These are phyloP conservation scores for Maniola hyperantus DNA, from an alignment of 2,888 invertebrate species.

Conservation along the genomic window DNA sequence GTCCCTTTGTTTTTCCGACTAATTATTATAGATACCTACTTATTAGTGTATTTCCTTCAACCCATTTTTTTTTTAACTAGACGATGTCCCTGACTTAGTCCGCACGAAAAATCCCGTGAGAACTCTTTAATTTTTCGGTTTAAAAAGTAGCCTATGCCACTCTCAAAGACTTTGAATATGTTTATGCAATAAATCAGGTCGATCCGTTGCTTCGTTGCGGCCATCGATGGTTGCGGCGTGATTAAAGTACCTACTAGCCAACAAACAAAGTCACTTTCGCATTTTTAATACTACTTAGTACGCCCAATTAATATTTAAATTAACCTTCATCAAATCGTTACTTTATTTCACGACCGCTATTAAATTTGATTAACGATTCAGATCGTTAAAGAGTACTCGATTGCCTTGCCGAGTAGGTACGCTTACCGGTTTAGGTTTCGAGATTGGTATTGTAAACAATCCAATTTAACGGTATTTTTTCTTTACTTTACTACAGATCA, in stretches of 20 bases:
- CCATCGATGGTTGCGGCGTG: no score
- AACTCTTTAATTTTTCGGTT: no score
- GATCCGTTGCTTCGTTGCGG: no score
- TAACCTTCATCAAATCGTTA: constrained; percentile 1
- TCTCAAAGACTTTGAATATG: neutral
- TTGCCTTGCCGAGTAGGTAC: constrained; percentile 9
- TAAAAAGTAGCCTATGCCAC: neutral
- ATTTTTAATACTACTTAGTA: no score
- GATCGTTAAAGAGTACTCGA: constrained; percentile 20
- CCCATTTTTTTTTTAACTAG: no score
- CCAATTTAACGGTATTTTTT: neutral
- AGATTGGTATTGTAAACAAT: neutral
- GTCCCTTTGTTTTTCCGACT: no score
- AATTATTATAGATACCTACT: no score
- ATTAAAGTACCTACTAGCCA: no score
- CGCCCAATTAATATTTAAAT: constrained; percentile 1
- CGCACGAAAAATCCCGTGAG: no score
- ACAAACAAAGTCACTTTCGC: no score
- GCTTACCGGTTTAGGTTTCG: constrained; percentile 6
- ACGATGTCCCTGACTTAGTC: no score
- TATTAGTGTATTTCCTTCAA: no score
- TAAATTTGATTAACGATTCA: constrained; percentile 5
- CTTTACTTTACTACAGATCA: neutral
- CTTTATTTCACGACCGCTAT: constrained; percentile 2
- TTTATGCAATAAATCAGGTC: neutral